Percentiles rank a stretch among this genome's conserved stretches.
phyloP scores from a whole-genome alignment of 2,797 vertebrate genomes.

The Denticeps clupeoides region DNA sequence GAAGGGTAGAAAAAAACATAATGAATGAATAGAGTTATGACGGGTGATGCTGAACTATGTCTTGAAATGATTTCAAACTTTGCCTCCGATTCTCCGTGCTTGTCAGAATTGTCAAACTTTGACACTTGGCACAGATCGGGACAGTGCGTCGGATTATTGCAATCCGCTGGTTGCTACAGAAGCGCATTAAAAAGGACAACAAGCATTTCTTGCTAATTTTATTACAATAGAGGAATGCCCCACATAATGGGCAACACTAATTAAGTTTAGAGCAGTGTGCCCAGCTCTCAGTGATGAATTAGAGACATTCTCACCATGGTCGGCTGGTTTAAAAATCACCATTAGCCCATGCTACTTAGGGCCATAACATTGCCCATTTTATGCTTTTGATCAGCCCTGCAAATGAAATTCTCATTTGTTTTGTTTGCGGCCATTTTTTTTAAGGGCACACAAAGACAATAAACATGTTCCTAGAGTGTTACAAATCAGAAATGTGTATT shows the following conservation, averaged over 20 bases:
- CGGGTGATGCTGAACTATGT: too few relatives aligned
- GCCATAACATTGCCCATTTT: constrained; percentile 99
- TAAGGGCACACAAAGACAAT: constrained; percentile 71
- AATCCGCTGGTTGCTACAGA: constrained; percentile 45
- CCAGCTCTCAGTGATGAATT: constrained; percentile 73
- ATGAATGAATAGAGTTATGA: too few relatives aligned
- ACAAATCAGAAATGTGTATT: constrained; percentile 96
- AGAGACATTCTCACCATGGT: constrained; percentile 83
- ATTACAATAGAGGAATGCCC: constrained; percentile 66
- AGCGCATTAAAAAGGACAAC: constrained; percentile 58
- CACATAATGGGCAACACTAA: constrained; percentile 90
- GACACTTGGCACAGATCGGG: constrained; percentile 50
- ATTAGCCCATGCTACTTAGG: constrained; percentile 95
- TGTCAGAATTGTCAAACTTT: constrained; percentile 55
- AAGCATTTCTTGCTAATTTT: constrained; percentile 69
- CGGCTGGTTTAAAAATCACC: constrained; percentile 94
- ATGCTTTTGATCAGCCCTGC: constrained; percentile 87
- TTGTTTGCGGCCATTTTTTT: constrained; percentile 70
- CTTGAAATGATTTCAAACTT: constrained; percentile 51
- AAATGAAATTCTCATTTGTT: constrained; percentile 82
- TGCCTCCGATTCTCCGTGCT: constrained; percentile 51
- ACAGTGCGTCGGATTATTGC: constrained; percentile 46
- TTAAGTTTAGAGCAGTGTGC: constrained; percentile 84
- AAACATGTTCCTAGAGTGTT: constrained; percentile 89
- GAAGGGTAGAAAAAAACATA: too few relatives aligned